A percentile compares a stretch with the other conserved stretches of the same genome.
Evolutionary conservation across 2,113 vertebrate genomes (phyloP).

Genomic region (Nibea coibor): DNA sequence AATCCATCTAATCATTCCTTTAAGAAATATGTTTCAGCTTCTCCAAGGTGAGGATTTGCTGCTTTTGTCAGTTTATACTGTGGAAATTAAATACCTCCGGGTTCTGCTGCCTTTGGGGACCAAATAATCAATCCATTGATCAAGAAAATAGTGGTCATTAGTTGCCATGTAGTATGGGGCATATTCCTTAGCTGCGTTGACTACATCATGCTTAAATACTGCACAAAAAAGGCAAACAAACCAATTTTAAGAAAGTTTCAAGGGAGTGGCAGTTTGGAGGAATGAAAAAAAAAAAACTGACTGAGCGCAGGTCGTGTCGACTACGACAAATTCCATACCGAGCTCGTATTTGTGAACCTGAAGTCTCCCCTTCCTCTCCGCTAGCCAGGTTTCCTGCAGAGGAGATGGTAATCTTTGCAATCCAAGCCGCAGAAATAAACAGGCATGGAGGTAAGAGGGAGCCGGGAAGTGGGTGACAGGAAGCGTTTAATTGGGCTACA

Average conservation of each 20-base stretch:
- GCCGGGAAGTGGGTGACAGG: constrained; percentile 79
- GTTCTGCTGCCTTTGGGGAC: neutral
- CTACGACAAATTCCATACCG: constrained; percentile 42
- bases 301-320: neutral
- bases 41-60: neutral
- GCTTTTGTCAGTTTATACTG: neutral
- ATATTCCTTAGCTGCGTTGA: too few relatives aligned
- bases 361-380: constrained; percentile 81
- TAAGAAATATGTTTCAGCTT: neutral
- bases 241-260: neutral
- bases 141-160: neutral
- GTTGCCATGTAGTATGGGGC: neutral
- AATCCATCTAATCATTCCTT: too few relatives aligned
- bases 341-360: constrained; percentile 71
- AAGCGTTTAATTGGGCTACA: constrained; percentile 75
- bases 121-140: neutral
- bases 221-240: too few relatives aligned
- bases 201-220: too few relatives aligned
- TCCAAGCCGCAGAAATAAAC: constrained; percentile 81
- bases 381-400: constrained; percentile 79
- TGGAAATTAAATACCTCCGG: neutral
- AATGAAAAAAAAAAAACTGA: neutral
- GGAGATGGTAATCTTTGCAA: constrained; percentile 82
- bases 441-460: constrained; percentile 74
- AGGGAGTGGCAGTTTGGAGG: neutral